These are phyloP conservation scores for Spinus olivaceus DNA, from an alignment of 2,797 vertebrate species.

Conservation along the genomic window DNA sequence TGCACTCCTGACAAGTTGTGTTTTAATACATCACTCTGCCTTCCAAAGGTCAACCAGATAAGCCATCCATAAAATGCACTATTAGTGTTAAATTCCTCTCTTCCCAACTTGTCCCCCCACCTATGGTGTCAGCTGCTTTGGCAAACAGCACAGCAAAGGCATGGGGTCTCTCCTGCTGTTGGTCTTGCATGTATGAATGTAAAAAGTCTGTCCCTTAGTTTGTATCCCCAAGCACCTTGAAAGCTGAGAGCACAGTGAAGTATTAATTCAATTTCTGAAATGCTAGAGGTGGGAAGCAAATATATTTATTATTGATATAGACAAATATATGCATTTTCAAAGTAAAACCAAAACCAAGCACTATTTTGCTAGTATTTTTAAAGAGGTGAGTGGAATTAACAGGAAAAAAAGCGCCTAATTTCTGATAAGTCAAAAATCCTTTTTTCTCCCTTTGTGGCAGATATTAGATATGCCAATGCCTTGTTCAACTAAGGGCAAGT, in stretches of 20 bases:
- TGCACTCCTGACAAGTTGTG: background rate
- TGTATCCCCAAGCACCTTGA: background rate
- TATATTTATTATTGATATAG: background rate
- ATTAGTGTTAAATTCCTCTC: background rate
- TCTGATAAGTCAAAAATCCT: background rate
- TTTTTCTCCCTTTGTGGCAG: background rate
- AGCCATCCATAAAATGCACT: background rate
- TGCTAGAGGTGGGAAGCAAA: background rate
- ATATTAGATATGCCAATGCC: background rate
- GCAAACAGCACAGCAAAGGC: background rate
- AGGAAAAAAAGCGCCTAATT: background rate
- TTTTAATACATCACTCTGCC: background rate
- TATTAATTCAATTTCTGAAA: background rate
- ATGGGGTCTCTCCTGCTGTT: background rate
- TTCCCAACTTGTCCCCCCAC: background rate
- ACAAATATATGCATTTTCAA: background rate
- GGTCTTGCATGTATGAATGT: fast-evolving
- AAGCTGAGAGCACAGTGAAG: background rate
- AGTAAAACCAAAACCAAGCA: background rate
- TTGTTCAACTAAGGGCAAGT: background rate
- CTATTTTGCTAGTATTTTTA: background rate
- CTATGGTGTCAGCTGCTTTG: background rate
- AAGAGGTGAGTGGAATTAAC: background rate
- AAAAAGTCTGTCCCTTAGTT: background rate
- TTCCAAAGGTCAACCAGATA: slow-evolving; percentile 8